Evolutionary conservation across 2,888 invertebrate genomes (phyloP), one percentile per base, ranked within the genome.

Genomic region (Rhopalosiphum nymphaeae): DNA sequence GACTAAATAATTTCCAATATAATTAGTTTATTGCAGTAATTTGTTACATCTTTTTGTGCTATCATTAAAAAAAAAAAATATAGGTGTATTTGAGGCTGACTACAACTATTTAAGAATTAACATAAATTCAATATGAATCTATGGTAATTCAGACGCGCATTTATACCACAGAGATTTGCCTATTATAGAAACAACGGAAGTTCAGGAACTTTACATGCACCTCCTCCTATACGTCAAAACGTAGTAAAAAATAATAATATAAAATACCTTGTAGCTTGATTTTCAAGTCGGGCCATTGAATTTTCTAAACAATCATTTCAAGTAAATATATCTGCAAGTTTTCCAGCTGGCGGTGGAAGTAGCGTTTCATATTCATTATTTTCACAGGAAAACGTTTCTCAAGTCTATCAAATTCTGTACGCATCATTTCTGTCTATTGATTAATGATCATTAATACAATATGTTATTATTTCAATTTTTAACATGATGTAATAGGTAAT

Each of bases 281-380:
- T 99, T 95, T 99, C 98, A 44, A 99, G 96, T 96, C 99, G 99
- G 0, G 99, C 98, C 95, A 97, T 97, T 0, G 99, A 99, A 96
- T 99, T 99, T 95, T 99, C 98, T 0, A 99, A 98, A 95, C 99
- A 98, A 96, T 99, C 99, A 46, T 97, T 97, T 99, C 99, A 99
- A 0, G 99, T 99, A 10, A 97, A 96, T 0, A 99, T 97, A 96
- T 99, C 99, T 3, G 98, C 98, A 95, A 99, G 97, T 95, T 99
- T 98, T 0, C 99, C 99, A 0, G 98, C 97, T 0, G 98, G 97
- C 0, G 99, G 99, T 2, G 98, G 98, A 0, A 99, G 99, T 42
- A 99, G 95, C 99, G 97, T 96, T 99, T 99, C 99, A 99, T 99
- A 95, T 98, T 99, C 93, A 99, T 96, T 56, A 98, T 98, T 95